phyloP scores from a whole-genome alignment of 2,797 vertebrate species.

The Nyctibius grandis region DNA sequence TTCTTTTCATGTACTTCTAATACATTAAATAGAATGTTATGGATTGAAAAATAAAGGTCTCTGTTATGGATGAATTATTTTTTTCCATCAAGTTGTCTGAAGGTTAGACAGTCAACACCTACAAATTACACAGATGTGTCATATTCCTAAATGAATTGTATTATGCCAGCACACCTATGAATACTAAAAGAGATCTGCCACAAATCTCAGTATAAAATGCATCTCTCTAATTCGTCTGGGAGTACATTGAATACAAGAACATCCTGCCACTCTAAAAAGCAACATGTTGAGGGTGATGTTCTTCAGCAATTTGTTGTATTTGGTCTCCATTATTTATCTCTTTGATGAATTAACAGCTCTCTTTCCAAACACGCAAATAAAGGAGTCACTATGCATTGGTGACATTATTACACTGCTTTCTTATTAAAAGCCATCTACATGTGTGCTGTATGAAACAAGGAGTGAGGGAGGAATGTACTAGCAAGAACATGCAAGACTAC shows the following conservation, averaged over 20 bases:
- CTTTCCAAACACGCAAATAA: background rate
- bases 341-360: background rate
- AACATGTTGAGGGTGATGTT: background rate
- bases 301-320: background rate
- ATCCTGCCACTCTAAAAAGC: background rate
- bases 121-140: constrained; percentile 66
- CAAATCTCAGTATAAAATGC: constrained; percentile 49
- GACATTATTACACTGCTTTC: background rate
- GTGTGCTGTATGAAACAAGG: background rate
- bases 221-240: constrained; percentile 21
- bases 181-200: constrained; percentile 60
- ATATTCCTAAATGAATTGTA: constrained; percentile 69
- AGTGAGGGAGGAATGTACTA: background rate
- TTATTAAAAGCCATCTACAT: background rate
- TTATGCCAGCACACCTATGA: constrained; percentile 62
- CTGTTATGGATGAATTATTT: constrained; percentile 61
- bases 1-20: constrained; percentile 57
- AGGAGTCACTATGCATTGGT: background rate
- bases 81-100: constrained; percentile 66
- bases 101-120: constrained; percentile 69
- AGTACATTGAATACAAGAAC: background rate
- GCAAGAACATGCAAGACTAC: background rate
- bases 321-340: background rate
- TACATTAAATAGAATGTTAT: constrained; percentile 64
- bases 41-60: constrained; percentile 68